Base-by-base conservation (phyloP, 1,140 invertebrate genomes). In the Radopholus similis region DNA sequence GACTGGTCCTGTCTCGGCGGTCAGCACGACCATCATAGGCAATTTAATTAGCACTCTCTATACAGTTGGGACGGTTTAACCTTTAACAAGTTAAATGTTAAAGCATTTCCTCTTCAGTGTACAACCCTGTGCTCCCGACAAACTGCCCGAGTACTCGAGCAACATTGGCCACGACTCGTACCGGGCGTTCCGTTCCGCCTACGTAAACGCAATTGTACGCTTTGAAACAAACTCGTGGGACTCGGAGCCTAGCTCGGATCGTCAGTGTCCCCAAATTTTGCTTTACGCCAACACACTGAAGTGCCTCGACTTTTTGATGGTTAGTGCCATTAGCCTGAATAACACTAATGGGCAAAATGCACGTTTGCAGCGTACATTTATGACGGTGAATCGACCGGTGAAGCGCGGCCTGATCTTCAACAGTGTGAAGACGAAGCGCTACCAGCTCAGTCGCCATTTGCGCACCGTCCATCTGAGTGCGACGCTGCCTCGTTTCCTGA, bases 131-230 rank as follows among this genome's bases (percentile, higher is more conserved):
- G 94, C 95, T 9, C 93, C 93, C 0, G 91, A 97, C 74, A 91
- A 95, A 84, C 85, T 97, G 28, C 95, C 95, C 0, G 94, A 97
- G 83, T 97, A 95, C 84, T 95, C 93, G 0, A 93, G 90, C 74
- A 93, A 95, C 83, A 90, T 93, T 84, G 89, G 90, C 53, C 92
- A 88, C 78, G 87, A 88, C 71, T 88, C 87, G 0, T 88, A 86
- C 79, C 78, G 86, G 70, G 92, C 93, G 0, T 98, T 97, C 81
- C 88, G 95, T 11, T 97, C 95, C 0, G 89, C 93, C 80, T 92
- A 93, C 75, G 82, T 97, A 0, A 93, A 95, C 78, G 86, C 97
- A 21, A 90, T 88, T 71, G 86, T 97, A 21, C 88, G 88, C 9
- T 86, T 97, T 71, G 94, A 97, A 83, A 96, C 93, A 0, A 92